Conservation (phyloP, 2,888 invertebrate species). For the Sesamia inferens region DNA sequence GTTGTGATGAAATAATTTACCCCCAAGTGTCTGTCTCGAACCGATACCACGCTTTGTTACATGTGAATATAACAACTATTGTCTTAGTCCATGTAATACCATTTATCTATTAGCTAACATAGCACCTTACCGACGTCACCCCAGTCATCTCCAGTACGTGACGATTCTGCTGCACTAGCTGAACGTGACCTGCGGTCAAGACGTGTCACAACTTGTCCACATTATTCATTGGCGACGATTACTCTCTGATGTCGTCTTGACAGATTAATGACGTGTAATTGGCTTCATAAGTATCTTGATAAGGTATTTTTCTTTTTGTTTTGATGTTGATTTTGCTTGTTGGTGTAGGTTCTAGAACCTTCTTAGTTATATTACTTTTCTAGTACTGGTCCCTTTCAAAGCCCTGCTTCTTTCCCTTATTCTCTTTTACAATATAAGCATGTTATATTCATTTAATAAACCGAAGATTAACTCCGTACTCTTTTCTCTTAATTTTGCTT, state of each 20-base stretch:
- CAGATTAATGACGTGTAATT: constrained; percentile 14
- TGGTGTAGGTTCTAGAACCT: not conserved
- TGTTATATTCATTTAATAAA: too few relatives aligned
- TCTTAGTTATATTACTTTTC: not conserved
- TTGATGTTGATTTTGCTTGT: constrained; percentile 9
- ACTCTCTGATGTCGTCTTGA: constrained; percentile 27
- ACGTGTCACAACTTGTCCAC: constrained; percentile 55
- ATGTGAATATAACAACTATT: constrained; percentile 1
- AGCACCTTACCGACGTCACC: constrained; percentile 37
- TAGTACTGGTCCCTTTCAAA: not conserved
- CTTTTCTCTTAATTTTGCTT: too few relatives aligned
- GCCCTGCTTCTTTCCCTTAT: too few relatives aligned
- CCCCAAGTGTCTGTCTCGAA: not conserved
- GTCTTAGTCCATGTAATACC: not conserved
- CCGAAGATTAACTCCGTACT: too few relatives aligned
- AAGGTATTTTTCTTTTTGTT: constrained; percentile 14
- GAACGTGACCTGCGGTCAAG: constrained; percentile 50
- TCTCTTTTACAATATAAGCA: too few relatives aligned
- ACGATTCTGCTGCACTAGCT: constrained; percentile 42
- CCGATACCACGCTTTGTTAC: not conserved
- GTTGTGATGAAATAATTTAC: not conserved
- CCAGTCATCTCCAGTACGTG: constrained; percentile 53
- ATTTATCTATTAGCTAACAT: constrained; percentile 40
- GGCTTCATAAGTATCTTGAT: constrained; percentile 23
- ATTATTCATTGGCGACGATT: constrained; percentile 44